These are phyloP conservation scores for Oreochromis niloticus DNA, from an alignment of 2,113 vertebrate genomes.

Conservation along the genomic window DNA sequence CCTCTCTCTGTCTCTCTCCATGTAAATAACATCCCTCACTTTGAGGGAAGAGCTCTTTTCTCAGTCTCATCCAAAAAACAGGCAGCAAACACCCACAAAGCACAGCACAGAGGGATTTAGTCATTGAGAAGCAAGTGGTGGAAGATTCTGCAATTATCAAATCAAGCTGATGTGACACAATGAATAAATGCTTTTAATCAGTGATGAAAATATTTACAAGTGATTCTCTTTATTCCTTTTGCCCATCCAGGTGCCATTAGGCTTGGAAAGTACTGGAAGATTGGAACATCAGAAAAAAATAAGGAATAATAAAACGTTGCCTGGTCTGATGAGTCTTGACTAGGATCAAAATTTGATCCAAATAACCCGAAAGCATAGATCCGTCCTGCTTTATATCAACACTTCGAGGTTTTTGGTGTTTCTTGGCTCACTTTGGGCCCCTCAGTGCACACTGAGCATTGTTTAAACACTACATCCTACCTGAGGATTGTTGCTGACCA, in stretches of 20 bases:
- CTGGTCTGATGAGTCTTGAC: background rate
- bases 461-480: background rate
- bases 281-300: background rate
- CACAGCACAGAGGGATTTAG: background rate
- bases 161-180: background rate
- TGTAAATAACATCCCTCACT: constrained; percentile 17
- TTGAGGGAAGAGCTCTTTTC: background rate
- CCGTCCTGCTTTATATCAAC: background rate
- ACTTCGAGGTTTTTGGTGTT: background rate
- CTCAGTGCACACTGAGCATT: background rate
- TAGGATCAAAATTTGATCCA: background rate
- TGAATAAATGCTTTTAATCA: background rate
- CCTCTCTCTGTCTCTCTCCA: background rate
- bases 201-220: background rate
- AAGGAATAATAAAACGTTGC: background rate
- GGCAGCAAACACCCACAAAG: background rate
- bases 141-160: background rate
- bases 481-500: background rate
- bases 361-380: background rate
- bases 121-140: background rate
- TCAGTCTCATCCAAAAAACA: background rate
- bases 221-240: background rate
- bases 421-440: background rate
- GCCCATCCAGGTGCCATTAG: background rate
- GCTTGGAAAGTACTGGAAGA: background rate